Evolutionary conservation across 2,797 vertebrate genomes (phyloP), one percentile per base, ranked within the genome.

Genomic region (Pygocentrus nattereri): DNA sequence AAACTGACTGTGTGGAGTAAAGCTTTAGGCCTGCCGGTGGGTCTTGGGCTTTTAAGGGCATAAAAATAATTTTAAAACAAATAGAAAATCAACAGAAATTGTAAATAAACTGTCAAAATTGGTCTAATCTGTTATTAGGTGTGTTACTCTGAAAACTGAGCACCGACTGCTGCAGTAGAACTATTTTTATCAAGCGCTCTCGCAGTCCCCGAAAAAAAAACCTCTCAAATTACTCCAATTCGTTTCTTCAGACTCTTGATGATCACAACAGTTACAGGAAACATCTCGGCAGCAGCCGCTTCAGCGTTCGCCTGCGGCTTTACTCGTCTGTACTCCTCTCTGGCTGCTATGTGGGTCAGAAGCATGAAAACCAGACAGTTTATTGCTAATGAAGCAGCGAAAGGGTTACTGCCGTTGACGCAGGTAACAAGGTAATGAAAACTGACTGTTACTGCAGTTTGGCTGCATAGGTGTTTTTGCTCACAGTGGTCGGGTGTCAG

Each of bases 401-500:
- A 64, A 19, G 5, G 47, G 30, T 80, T 80, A 38, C 52, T 18
- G 47, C 7, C 5, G 13, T 30, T 73, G 72, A 81, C 25, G 62
- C 62, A 75, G 56, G 19, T 27, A 18, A 23, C 62, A 21, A 49
- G 19, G 25, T 16, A 47, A 47, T 75, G 23, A 71, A 64, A 72
- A 68, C 27, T 11, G 21, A 7, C 2, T 3, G 13, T 21, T 30
- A 23, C 2, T 27, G 25, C 18, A 4, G 4, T 44, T 74, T n/a
- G 41, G 52, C 59, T 67, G 23, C 58, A 6, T 31, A 38, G 0
- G 70, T 78, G n/a, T 25, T 27, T 19, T 59, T 72, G 49, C 44
- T 61, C 61, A 84, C 61, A 64, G 50, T 16, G 38, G 68, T 59
- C 30, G 38, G 71, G 70, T 25, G n/a, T 84, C 74, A 82, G 80